Percentiles rank a stretch among this genome's conserved stretches.
These are phyloP conservation scores for Triplophysa rosa DNA, from an alignment of 2,113 vertebrate species.

Conservation along the genomic window DNA sequence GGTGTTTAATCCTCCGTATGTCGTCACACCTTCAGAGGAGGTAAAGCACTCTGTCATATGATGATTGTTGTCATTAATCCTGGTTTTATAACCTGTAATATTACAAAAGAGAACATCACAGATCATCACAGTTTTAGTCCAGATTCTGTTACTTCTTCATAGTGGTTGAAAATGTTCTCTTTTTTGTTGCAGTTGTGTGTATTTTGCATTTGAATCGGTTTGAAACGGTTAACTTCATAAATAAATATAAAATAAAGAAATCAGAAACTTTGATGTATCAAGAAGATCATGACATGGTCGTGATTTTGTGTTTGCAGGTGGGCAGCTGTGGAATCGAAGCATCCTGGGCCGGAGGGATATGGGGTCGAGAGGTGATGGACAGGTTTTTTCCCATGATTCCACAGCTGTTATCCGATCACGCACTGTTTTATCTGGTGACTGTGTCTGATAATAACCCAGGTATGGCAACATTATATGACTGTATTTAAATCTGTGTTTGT, in stretches of 20 bases:
- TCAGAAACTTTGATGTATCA: too few species aligned
- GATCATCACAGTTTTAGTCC: too few species aligned
- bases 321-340: conserved; percentile 83
- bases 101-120: too few species aligned
- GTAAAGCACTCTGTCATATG: conserved; percentile 59
- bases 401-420: conserved; percentile 81
- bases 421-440: conserved; percentile 88
- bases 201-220: too few species aligned
- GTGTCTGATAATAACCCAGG: conserved; percentile 90
- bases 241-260: too few species aligned
- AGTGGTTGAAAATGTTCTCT: too few species aligned
- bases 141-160: too few species aligned
- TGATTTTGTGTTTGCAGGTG: conserved; percentile 72
- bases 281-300: too few species aligned
- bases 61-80: not conserved
- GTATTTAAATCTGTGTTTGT: too few species aligned
- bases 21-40: conserved; percentile 91
- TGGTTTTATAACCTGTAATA: too few species aligned
- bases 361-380: conserved; percentile 89
- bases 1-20: conserved; percentile 94
- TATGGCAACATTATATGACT: conserved; percentile 56
- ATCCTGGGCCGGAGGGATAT: conserved; percentile 89
- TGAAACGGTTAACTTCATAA: too few species aligned
- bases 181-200: too few species aligned
- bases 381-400: conserved; percentile 82